Conservation (phyloP, 2,888 invertebrate species). For the Morpho helenor region DNA sequence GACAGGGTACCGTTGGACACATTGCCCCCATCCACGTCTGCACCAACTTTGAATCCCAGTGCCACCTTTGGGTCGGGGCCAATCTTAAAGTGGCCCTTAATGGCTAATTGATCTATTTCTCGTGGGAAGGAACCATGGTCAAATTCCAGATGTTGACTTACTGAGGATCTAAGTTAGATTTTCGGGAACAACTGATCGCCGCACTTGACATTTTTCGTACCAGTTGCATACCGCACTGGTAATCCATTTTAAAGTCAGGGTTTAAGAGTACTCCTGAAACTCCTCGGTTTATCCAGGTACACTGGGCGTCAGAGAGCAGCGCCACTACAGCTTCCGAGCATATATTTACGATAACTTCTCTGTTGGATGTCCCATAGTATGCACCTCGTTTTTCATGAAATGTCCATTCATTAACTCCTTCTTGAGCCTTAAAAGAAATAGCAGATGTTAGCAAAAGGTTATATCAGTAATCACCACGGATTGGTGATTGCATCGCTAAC, state of each 20-base stretch:
- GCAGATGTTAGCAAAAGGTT: too few species aligned
- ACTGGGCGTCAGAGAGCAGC: slow-evolving; percentile 50
- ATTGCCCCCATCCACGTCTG: too few species aligned
- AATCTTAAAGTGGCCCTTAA: too few species aligned
- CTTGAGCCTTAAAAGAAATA: slow-evolving; percentile 28
- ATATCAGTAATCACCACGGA: too few species aligned
- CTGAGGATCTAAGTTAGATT: slow-evolving; percentile 51
- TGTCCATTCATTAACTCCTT: slow-evolving; percentile 43
- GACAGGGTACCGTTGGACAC: too few species aligned
- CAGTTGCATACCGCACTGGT: slow-evolving; percentile 46
- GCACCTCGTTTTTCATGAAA: slow-evolving; percentile 48
- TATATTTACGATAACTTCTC: slow-evolving; percentile 53
- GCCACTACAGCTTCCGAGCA: slow-evolving; percentile 51
- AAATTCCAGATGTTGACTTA: slow-evolving; percentile 35
- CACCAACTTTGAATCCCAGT: too few species aligned
- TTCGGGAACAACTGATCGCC: slow-evolving; percentile 52
- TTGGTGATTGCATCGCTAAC: too few species aligned
- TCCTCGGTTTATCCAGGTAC: slow-evolving; percentile 59
- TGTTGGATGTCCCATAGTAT: slow-evolving; percentile 43
- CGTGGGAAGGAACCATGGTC: too few species aligned
- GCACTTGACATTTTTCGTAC: slow-evolving; percentile 50
- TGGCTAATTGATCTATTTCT: too few species aligned
- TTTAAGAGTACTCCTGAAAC: slow-evolving; percentile 52
- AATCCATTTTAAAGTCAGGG: slow-evolving; percentile 47
- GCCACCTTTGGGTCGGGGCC: too few species aligned